Base-by-base conservation (phyloP, 1,140 invertebrate species). In the Centruroides sculpturatus region DNA sequence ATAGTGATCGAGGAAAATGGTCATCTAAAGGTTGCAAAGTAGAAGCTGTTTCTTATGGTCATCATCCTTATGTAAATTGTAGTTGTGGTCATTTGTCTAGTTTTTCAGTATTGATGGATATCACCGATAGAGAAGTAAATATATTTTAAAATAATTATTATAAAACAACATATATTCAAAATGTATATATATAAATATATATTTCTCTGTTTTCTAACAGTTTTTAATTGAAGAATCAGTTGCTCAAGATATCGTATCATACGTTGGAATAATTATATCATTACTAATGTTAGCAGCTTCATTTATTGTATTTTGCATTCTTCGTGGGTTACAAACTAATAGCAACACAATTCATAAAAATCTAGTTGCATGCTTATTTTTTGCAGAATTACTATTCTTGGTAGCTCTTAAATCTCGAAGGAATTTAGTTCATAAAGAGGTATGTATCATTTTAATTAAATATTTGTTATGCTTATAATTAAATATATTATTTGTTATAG, bases 341-440 rank as follows among this genome's bases (percentile, higher is more conserved):
- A 89, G 89, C 5, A 96, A 95, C 73, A 89, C 85, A 36, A 97
- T 97, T 59, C 88, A 94, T 70, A 91, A 92, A 69, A 94, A 97
- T 74, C 78, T 96, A 1, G 84, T 94, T 1, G 80, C 93, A 48
- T 91, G 86, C 67, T 83, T 96, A 3, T 87, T 97, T 69, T 74
- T 90, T 54, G 84, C 85, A 1, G 85, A 95, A 70, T 71, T 92
- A 7, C 73, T 96, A 1, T 97, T 92, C 71, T 77, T 97, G 6
- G 79, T 95, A 11, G 88, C 87, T 1, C 76, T 92, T 55, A 92
- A 93, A 73, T 83, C 85, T 1, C 76, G 88, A 48, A 79, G 79
- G 63, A 77, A 82, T 13, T 76, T 93, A 41, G 80, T 91, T 5
- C 71, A 75, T 60, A 67, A 73, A 62, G 76, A 80, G 73, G 78